These are phyloP conservation scores for Sphenodon punctatus DNA, from an alignment of 2,797 vertebrate genomes.

Conservation along the genomic window DNA sequence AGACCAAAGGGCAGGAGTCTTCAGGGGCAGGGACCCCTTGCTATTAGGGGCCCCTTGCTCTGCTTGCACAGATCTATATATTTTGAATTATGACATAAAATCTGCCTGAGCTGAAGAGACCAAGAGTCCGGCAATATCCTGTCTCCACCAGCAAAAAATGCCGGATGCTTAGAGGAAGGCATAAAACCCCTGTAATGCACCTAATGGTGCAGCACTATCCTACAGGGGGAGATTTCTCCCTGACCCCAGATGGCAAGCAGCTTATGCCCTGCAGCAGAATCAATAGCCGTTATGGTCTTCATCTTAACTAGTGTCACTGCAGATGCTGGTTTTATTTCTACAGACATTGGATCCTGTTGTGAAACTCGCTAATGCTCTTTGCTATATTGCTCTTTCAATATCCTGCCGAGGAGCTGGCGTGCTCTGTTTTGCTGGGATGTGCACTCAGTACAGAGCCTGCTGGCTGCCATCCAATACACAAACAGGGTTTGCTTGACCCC, in stretches of 20 bases:
- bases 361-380: slow-evolving; percentile 13
- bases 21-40: too few species aligned
- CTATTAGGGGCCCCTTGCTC: too few species aligned
- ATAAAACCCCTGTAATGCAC: slow-evolving; percentile 68
- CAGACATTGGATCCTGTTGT: slow-evolving; percentile 13
- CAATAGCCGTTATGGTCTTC: slow-evolving; percentile 72
- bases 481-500: neutral
- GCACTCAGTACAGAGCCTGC: neutral
- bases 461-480: neutral
- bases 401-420: neutral
- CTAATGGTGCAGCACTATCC: slow-evolving; percentile 66
- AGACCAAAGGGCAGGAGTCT: too few species aligned
- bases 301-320: slow-evolving; percentile 52
- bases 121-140: slow-evolving; percentile 17
- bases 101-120: slow-evolving; percentile 32
- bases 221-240: slow-evolving; percentile 63
- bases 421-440: neutral
- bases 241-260: slow-evolving; percentile 69
- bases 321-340: slow-evolving; percentile 40
- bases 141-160: slow-evolving; percentile 45
- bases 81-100: slow-evolving; percentile 68
- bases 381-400: neutral
- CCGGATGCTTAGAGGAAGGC: slow-evolving; percentile 66
- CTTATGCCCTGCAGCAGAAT: slow-evolving; percentile 64
- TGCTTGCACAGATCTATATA: slow-evolving; percentile 47